These are phyloP conservation scores for Plumapathes pennacea DNA, from an alignment of 92 coral and sea anemone genomes.

Conservation along the genomic window DNA sequence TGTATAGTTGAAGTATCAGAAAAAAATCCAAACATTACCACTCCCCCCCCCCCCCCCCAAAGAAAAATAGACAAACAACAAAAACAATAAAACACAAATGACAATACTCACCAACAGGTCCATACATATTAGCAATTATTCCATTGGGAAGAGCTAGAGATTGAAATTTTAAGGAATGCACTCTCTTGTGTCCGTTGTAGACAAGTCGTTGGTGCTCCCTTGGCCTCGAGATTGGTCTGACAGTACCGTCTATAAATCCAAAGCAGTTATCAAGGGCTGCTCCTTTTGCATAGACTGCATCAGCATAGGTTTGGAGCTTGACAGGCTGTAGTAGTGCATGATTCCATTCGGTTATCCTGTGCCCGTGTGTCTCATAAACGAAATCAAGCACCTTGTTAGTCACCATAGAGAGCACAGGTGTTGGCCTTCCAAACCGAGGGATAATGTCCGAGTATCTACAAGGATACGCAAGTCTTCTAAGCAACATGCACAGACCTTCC, in stretches of 20 bases:
- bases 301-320: slow-evolving; percentile 17
- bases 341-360: slow-evolving; percentile 16
- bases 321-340: slow-evolving; percentile 6
- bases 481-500: slow-evolving; percentile 17
- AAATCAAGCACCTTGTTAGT: slow-evolving; percentile 17
- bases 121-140: too few species aligned
- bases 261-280: slow-evolving; percentile 22
- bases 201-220: too few species aligned
- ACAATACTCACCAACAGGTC: too few species aligned
- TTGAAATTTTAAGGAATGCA: too few species aligned
- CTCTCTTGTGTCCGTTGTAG: too few species aligned
- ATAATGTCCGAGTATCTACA: slow-evolving; percentile 25
- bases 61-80: too few species aligned
- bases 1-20: too few species aligned
- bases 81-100: too few species aligned
- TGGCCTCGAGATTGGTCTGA: too few species aligned
- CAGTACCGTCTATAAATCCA: slow-evolving; percentile 12
- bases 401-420: slow-evolving; percentile 31
- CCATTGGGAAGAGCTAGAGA: too few species aligned
- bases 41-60: too few species aligned
- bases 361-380: slow-evolving; percentile 12
- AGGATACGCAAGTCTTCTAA: slow-evolving; percentile 20
- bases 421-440: slow-evolving; percentile 37
- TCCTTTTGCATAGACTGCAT: slow-evolving; percentile 23
- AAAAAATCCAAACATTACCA: too few species aligned